These are phyloP conservation scores for Neopelma chrysocephalum DNA, from an alignment of 2,797 vertebrate species.

Conservation along the genomic window DNA sequence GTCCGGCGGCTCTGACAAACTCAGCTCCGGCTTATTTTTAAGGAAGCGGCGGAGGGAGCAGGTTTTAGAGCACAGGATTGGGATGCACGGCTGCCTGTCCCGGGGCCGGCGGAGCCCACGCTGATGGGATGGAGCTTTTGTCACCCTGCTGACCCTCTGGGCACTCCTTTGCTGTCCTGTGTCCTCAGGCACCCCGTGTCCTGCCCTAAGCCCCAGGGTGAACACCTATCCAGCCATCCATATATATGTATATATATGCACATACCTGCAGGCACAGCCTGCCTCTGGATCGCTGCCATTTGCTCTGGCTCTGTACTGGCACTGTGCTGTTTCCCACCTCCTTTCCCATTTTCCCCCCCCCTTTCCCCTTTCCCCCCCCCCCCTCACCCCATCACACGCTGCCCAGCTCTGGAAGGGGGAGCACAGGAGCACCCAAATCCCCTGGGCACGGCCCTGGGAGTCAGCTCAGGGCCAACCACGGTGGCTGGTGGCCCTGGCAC, in stretches of 20 bases:
- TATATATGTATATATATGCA: rapidly evolving
- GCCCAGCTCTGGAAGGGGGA: neutral
- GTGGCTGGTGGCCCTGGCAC: neutral
- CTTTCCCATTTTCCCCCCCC: neutral
- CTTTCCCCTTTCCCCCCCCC: neutral
- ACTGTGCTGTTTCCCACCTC: rapidly evolving
- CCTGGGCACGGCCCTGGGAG: no score
- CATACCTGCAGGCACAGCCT: neutral
- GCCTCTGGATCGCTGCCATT: neutral
- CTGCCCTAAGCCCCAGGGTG: rapidly evolving
- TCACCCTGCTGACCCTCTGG: neutral
- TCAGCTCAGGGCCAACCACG: neutral
- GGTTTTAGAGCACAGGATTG: neutral
- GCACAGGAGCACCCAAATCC: neutral
- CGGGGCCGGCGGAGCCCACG: neutral
- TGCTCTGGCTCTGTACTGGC: neutral
- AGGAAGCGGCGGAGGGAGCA: neutral
- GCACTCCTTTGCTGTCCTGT: neutral
- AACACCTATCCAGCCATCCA: rapidly evolving
- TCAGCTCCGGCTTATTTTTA: neutral
- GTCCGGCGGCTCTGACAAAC: neutral
- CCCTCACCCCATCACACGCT: neutral
- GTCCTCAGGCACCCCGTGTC: neutral
- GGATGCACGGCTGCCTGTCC: rapidly evolving
- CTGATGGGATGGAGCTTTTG: rapidly evolving